These are phyloP conservation scores for Columba janthina DNA, from an alignment of 2,113 vertebrate genomes.

Conservation along the genomic window DNA sequence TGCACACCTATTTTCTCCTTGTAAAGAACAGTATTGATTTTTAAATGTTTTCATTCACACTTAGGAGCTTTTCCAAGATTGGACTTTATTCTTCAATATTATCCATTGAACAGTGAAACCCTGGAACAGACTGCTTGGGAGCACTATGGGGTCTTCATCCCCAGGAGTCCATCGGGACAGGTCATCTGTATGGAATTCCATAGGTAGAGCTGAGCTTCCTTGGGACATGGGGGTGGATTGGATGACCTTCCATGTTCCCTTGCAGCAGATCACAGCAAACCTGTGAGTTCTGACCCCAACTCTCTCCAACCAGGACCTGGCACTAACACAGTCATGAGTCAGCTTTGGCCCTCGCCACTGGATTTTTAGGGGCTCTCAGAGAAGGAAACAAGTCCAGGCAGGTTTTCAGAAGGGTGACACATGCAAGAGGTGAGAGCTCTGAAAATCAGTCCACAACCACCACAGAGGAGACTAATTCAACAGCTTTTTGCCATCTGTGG, in stretches of 20 bases:
- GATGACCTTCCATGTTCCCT: neutral
- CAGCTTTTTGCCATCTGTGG: neutral
- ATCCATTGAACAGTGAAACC: neutral
- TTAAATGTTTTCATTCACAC: slow-evolving; percentile 56
- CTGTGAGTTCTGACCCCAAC: neutral
- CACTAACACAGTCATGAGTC: neutral
- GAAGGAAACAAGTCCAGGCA: neutral
- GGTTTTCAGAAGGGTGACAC: neutral
- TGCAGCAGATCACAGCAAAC: neutral
- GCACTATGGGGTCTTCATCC: neutral
- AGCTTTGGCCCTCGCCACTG: neutral
- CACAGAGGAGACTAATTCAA: neutral
- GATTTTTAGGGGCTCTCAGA: neutral
- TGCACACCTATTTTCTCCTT: slow-evolving; percentile 41
- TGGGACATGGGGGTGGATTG: neutral
- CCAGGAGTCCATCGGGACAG: neutral
- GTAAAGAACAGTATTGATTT: slow-evolving; percentile 55
- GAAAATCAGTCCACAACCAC: neutral
- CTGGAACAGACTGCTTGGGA: neutral
- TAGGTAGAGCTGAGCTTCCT: neutral
- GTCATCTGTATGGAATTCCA: neutral
- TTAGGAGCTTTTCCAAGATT: slow-evolving; percentile 38
- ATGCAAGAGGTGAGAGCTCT: neutral
- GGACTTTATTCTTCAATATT: slow-evolving; percentile 46
- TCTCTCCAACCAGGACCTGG: neutral